Evolutionary conservation across 2,113 vertebrate genomes (phyloP).

Genomic region (Perognathus longimembris): DNA sequence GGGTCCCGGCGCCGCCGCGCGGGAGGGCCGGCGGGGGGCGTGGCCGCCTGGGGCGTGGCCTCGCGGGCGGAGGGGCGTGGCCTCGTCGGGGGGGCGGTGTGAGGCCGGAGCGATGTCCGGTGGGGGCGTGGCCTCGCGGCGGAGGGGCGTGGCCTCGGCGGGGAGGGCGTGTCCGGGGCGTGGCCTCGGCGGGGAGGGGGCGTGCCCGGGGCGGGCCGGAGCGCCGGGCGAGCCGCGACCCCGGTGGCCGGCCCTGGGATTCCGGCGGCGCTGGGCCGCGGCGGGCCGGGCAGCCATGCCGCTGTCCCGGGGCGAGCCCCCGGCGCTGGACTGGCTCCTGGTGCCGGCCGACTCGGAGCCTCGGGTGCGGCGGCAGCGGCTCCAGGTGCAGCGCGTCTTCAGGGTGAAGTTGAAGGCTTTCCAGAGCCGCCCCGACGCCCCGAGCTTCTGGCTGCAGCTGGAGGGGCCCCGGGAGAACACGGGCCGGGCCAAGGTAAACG

Average conservation of each 20-base stretch:
- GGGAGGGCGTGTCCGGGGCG: background rate
- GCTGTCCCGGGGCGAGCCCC: constrained; percentile 67
- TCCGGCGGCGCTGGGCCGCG: constrained; percentile 40
- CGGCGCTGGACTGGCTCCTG: constrained; percentile 89
- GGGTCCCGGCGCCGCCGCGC: too few relatives aligned
- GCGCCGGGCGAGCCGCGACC: constrained; percentile 82
- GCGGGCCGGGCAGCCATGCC: constrained; percentile 72
- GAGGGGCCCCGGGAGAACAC: constrained; percentile 82
- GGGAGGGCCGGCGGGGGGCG: too few relatives aligned
- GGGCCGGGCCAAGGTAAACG: constrained; percentile 89
- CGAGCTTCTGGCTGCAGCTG: constrained; percentile 91
- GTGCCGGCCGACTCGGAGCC: constrained; percentile 85
- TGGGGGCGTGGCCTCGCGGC: too few relatives aligned
- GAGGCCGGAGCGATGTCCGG: too few relatives aligned
- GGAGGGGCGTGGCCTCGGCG: constrained; percentile 41
- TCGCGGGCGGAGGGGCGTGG: too few relatives aligned
- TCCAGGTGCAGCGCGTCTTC: constrained; percentile 88
- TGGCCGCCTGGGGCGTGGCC: too few relatives aligned
- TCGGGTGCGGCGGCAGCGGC: constrained; percentile 83
- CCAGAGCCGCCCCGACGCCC: constrained; percentile 76
- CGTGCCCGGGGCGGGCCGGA: constrained; percentile 11
- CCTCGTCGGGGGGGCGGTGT: too few relatives aligned
- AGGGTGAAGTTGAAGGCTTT: constrained; percentile 84
- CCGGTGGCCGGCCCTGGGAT: constrained; percentile 8
- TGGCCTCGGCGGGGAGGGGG: constrained; percentile 26